Conservation (phyloP, 2,888 invertebrate species). For the Deroplatys truncata region DNA sequence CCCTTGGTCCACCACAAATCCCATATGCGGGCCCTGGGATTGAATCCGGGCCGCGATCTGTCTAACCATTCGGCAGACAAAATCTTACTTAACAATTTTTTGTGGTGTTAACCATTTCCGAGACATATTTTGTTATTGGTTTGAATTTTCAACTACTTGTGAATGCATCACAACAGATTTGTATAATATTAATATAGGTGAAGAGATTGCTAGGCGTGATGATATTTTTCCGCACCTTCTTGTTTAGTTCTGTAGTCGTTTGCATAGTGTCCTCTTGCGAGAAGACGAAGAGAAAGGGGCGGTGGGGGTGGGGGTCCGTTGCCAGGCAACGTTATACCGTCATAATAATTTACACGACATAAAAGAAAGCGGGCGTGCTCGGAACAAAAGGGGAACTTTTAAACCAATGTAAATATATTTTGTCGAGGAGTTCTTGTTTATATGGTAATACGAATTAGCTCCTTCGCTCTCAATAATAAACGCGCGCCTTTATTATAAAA, state of each 20-base stretch:
- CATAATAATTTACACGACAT: slow-evolving; percentile 29
- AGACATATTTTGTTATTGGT: no score
- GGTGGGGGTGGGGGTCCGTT: background rate
- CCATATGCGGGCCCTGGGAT: no score
- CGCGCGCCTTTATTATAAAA: background rate
- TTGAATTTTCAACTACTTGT: no score
- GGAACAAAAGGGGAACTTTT: background rate
- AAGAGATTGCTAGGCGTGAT: background rate
- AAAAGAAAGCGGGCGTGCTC: slow-evolving; percentile 11
- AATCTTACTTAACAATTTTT: no score
- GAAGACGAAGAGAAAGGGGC: slow-evolving; percentile 14
- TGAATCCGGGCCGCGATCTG: no score
- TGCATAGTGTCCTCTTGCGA: slow-evolving; percentile 27
- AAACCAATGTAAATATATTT: slow-evolving; percentile 29
- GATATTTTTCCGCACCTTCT: background rate
- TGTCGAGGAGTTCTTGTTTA: slow-evolving; percentile 29
- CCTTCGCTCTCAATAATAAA: slow-evolving; percentile 5
- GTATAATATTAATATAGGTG: no score
- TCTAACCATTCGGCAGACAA: no score
- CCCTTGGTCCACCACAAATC: no score
- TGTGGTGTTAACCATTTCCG: no score
- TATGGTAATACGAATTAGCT: slow-evolving; percentile 30
- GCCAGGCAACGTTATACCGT: background rate
- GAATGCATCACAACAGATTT: no score
- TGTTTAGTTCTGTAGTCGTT: slow-evolving; percentile 26